These are phyloP conservation scores for Stenopsyche tienmushanensis DNA, from an alignment of 1,140 invertebrate genomes.

Conservation along the genomic window DNA sequence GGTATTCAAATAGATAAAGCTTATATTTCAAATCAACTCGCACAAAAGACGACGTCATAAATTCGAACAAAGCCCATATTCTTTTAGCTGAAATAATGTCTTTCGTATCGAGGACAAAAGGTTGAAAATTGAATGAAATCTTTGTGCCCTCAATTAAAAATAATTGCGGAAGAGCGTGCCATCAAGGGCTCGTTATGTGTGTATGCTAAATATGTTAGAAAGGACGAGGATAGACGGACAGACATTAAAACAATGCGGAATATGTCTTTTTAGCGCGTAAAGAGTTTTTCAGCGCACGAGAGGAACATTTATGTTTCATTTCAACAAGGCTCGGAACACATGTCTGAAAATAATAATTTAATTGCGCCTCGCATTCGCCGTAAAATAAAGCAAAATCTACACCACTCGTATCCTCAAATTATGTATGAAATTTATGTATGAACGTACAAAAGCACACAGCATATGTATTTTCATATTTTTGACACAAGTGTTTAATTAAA, in stretches of 20 bases:
- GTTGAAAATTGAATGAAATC: neutral
- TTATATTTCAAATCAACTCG: too few species aligned
- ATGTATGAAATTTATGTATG: neutral
- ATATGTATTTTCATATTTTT: too few species aligned
- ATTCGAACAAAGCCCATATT: too few species aligned
- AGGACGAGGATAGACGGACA: neutral
- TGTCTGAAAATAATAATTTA: conserved; percentile 15
- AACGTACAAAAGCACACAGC: neutral
- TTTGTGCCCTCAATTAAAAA: neutral
- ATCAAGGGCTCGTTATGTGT: neutral
- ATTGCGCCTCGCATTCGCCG: neutral
- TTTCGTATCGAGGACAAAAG: too few species aligned
- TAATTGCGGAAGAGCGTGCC: neutral
- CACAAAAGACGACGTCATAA: too few species aligned
- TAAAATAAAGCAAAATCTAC: neutral
- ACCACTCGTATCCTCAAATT: neutral
- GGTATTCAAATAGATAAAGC: too few species aligned
- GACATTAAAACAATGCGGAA: conserved; percentile 2
- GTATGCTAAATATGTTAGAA: neutral
- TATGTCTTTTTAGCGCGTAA: conserved; percentile 1
- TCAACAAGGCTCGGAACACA: neutral
- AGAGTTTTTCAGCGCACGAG: neutral
- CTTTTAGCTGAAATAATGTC: too few species aligned
- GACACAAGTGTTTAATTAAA: too few species aligned
- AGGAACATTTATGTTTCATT: neutral